Conservation (phyloP, 2,888 invertebrate species). For the Rhorus exstirpatorius region DNA sequence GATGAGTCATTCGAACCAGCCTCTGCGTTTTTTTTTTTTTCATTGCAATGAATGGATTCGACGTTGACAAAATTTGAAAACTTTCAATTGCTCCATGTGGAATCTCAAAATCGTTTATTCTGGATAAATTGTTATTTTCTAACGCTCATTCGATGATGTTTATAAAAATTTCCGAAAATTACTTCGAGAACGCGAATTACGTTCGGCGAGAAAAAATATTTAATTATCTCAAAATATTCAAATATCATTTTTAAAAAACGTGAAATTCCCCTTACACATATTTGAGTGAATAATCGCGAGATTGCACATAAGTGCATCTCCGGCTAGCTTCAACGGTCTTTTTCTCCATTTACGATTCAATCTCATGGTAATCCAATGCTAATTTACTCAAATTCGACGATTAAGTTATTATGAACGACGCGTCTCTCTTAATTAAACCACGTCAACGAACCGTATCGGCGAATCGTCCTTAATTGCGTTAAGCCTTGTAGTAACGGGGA, state of each 20-base stretch:
- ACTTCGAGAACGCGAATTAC: no score
- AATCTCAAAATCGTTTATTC: no score
- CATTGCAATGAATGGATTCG: slow-evolving; percentile 2
- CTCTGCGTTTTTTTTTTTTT: no score
- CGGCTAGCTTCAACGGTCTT: slow-evolving; percentile 7
- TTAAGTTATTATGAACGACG: slow-evolving; percentile 62
- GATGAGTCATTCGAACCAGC: slow-evolving; percentile 11
- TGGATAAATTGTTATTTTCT: no score
- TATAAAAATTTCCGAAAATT: no score
- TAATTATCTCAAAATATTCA: no score
- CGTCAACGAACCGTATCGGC: slow-evolving; percentile 32
- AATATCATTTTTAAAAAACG: no score
- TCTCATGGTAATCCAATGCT: slow-evolving; percentile 70
- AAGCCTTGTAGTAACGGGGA: slow-evolving; percentile 19
- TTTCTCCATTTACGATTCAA: slow-evolving; percentile 51
- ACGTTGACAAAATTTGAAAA: slow-evolving; percentile 12
- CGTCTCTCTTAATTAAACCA: slow-evolving; percentile 67
- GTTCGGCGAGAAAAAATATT: no score
- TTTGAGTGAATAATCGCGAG: no score
- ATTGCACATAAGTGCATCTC: slow-evolving; percentile 4
- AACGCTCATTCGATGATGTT: no score
- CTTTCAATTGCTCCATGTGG: no score
- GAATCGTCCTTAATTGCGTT: slow-evolving; percentile 56
- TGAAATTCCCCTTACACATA: no score
- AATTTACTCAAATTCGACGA: slow-evolving; percentile 63